These are phyloP conservation scores for Macrosoma leucophasiata DNA, from an alignment of 2,888 invertebrate species.

Conservation along the genomic window DNA sequence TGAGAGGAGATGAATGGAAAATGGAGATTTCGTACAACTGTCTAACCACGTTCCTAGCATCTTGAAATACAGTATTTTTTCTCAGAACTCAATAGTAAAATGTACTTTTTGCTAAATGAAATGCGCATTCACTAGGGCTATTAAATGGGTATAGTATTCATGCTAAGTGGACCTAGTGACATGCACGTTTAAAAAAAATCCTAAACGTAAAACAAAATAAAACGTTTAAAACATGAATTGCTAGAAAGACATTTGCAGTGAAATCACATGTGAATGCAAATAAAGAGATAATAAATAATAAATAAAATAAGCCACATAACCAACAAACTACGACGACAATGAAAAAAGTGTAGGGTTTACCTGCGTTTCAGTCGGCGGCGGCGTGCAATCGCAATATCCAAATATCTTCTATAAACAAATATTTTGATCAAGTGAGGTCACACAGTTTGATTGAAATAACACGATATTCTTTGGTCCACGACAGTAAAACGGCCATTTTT, in stretches of 20 bases:
- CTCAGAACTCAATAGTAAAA: too few species aligned
- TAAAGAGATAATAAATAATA: slow-evolving; percentile 65
- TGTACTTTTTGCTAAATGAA: slow-evolving; percentile 46
- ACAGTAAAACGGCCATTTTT: slow-evolving; percentile 24
- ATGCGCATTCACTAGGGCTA: slow-evolving; percentile 59
- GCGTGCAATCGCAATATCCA: slow-evolving; percentile 28
- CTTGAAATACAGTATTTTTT: too few species aligned
- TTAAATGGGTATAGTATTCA: too few species aligned
- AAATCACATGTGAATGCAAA: slow-evolving; percentile 76
- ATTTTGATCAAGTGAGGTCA: slow-evolving; percentile 30
- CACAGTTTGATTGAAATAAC: slow-evolving; percentile 26
- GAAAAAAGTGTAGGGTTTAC: slow-evolving; percentile 51
- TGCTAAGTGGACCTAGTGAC: slow-evolving; percentile 27
- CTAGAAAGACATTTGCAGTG: slow-evolving; percentile 68
- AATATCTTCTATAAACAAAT: slow-evolving; percentile 46
- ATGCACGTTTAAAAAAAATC: slow-evolving; percentile 38
- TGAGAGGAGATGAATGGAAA: too few species aligned
- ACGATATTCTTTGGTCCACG: slow-evolving; percentile 24
- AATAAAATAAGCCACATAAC: slow-evolving; percentile 73
- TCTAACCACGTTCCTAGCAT: too few species aligned
- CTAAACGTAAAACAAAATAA: slow-evolving; percentile 15
- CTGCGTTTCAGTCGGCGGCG: slow-evolving; percentile 39
- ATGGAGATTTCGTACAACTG: too few species aligned
- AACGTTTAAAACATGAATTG: slow-evolving; percentile 56
- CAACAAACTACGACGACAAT: slow-evolving; percentile 55